phyloP scores from a whole-genome alignment of 2,797 vertebrate genomes.

The Australoheros facetus region DNA sequence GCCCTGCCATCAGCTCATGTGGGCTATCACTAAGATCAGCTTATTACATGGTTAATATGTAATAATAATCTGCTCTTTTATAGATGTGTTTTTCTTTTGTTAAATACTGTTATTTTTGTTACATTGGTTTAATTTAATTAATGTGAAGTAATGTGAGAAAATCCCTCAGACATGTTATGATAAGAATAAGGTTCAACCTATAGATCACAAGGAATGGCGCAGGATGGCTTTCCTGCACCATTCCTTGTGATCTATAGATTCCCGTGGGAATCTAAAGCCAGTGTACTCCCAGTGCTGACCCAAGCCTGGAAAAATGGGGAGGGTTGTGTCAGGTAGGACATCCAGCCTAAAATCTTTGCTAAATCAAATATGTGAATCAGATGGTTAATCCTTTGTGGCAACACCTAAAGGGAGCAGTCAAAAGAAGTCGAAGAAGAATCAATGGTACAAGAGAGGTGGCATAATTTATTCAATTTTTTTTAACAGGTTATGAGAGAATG shows the following conservation, averaged over 20 bases:
- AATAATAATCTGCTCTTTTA: too few species aligned
- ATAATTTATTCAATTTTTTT: slow-evolving; percentile 49
- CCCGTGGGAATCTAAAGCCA: background rate
- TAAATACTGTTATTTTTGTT: background rate
- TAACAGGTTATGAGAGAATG: slow-evolving; percentile 19
- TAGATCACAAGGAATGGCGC: background rate
- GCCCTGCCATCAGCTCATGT: too few species aligned
- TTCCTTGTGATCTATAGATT: too few species aligned
- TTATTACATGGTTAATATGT: too few species aligned
- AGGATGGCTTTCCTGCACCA: background rate
- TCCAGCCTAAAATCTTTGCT: background rate
- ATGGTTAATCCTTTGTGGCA: background rate
- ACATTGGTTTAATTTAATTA: background rate
- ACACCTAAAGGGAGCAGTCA: background rate
- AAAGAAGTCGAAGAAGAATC: background rate
- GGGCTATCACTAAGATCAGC: background rate
- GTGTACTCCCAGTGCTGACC: background rate
- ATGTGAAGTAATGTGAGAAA: background rate
- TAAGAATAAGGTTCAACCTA: background rate
- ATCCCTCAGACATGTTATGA: background rate
- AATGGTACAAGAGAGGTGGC: slow-evolving; percentile 21
- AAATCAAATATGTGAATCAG: background rate
- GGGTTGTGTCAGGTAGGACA: background rate
- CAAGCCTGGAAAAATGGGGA: background rate
- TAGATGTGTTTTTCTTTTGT: background rate